Base-by-base conservation (phyloP, 2,797 vertebrate genomes). In the Pogoniulus pusillus region DNA sequence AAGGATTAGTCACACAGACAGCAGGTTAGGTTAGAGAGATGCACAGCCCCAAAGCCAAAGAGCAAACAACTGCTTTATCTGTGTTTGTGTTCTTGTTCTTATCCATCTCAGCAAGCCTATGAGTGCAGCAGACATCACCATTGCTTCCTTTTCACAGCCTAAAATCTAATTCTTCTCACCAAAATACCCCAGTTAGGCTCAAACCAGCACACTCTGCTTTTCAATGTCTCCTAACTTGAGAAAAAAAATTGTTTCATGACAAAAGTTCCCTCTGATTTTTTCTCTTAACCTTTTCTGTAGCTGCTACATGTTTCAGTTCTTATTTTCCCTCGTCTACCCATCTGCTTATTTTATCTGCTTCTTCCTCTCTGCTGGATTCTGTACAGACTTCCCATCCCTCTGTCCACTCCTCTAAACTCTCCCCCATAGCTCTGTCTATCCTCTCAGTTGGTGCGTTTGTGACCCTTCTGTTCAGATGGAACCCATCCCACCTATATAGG, bases 381-480 rank as follows among this genome's bases (percentile, higher is more conserved):
- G 82, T 97, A 95, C 94, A 96, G 96, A 97, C 94, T 97, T 97
- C 95, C 97, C 97, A 97, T 97, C 65, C 97, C 95, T 96, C 97
- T 91, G 87, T 96, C 95, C 95, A 93, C 97, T 96, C 96, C 96
- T 97, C 97, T 98, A 98, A 98, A 98, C 97, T 97, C 97, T 98
- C 97, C 97, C 97, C 97, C 95, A 98, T 97, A 96, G 97, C 92
- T 98, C 97, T 97, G 97, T 98, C 97, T 98, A 97, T 98, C 97
- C 97, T 97, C 97, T 98, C 97, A 96, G 97, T 97, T 81, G 95
- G 97, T 94, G 96, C 94, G 97, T 97, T 96, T 97, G 97, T 97
- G 96, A 97, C 96, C 97, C 97, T 98, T 98, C 97, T 98, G 97
- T 97, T 98, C 97, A 97, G 58, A 98, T 98, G 97, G 97, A 97